phyloP scores from a whole-genome alignment of 2,888 invertebrate species.

The Ceramica pisi region DNA sequence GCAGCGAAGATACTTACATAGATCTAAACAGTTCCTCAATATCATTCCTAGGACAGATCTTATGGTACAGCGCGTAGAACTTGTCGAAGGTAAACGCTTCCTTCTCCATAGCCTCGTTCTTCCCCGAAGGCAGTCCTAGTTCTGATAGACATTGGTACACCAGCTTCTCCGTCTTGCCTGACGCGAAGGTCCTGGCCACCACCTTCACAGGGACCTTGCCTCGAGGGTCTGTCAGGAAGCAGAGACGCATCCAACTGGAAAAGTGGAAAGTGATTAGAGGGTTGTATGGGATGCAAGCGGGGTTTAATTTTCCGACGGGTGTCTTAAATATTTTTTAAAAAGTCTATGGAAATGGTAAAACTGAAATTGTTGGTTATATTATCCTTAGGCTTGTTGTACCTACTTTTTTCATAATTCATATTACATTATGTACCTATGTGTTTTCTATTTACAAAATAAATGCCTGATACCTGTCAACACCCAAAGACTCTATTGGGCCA shows the following conservation, averaged over 20 bases:
- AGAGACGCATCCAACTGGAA: slow-evolving; percentile 99
- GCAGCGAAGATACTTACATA: slow-evolving; percentile 93
- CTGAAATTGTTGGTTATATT: no score
- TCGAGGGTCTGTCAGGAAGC: slow-evolving; percentile 97
- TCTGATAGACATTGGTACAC: slow-evolving; percentile 99
- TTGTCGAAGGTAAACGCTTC: slow-evolving; percentile 99
- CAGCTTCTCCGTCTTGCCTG: slow-evolving; percentile 99
- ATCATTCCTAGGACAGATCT: slow-evolving; percentile 99
- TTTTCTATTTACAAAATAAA: no score
- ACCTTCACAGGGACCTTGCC: slow-evolving; percentile 99
- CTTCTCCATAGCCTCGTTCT: slow-evolving; percentile 98
- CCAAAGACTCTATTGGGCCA: no score
- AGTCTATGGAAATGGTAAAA: neutral
- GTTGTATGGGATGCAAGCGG: neutral
- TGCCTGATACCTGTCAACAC: no score
- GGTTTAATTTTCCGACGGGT: neutral
- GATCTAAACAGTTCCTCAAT: slow-evolving; percentile 99
- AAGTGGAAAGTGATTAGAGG: slow-evolving; percentile 25
- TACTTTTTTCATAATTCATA: no score
- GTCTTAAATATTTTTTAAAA: neutral
- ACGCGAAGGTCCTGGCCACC: slow-evolving; percentile 99
- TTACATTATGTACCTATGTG: no score
- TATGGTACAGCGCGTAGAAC: slow-evolving; percentile 99
- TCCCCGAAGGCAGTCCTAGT: slow-evolving; percentile 97
- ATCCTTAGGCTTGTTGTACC: no score